These are phyloP conservation scores for Tauraco hartlaubi DNA, from an alignment of 2,797 vertebrate species.

Conservation along the genomic window DNA sequence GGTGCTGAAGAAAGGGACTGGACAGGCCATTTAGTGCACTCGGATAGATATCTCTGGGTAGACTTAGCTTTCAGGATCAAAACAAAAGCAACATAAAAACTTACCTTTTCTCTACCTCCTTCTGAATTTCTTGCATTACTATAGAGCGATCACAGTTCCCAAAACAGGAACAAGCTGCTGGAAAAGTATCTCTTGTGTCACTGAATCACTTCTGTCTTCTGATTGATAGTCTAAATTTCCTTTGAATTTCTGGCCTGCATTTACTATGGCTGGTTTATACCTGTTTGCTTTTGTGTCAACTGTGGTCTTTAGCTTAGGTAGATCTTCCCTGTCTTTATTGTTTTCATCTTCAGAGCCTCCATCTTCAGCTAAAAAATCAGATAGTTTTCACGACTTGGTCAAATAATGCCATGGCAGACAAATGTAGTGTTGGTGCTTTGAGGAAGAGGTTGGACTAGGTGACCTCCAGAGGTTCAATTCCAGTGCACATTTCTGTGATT, in stretches of 20 bases:
- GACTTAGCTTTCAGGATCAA: background rate
- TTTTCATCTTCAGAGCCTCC: background rate
- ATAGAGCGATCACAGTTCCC: background rate
- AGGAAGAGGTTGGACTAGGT: background rate
- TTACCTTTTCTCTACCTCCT: background rate
- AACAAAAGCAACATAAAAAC: background rate
- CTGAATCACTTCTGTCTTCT: background rate
- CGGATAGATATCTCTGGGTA: background rate
- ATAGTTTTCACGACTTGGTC: background rate
- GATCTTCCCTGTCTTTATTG: background rate
- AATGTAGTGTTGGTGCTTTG: background rate
- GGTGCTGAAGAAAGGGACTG: background rate
- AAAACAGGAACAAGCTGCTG: background rate
- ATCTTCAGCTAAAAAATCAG: background rate
- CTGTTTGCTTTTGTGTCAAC: background rate
- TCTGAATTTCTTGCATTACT: background rate
- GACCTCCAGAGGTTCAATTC: background rate
- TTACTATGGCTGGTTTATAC: background rate
- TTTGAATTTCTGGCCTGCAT: background rate
- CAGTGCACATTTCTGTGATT: background rate
- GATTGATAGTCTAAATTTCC: background rate
- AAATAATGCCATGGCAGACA: background rate
- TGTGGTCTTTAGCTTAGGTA: background rate
- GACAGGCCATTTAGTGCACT: background rate
- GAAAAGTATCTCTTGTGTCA: background rate